Conservation (phyloP, 1,140 invertebrate species). For the Bactericera cockerelli region DNA sequence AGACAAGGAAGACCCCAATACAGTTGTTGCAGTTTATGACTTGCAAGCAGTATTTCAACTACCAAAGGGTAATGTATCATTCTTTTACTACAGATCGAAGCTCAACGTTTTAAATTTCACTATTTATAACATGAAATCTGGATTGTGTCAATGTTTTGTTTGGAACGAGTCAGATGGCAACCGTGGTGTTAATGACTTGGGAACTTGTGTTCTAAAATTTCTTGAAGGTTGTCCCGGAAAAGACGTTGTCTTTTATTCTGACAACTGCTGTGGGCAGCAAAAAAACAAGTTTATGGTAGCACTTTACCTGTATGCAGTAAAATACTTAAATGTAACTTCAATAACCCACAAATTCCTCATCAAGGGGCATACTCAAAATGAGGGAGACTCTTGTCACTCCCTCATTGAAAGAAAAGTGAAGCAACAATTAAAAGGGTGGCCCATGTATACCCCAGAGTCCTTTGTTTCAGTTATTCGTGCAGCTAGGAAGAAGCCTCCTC, state of each 20-base stretch:
- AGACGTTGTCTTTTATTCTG: constrained; percentile 13
- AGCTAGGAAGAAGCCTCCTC: constrained; percentile 12
- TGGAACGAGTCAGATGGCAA: too few relatives aligned
- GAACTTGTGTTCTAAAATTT: constrained; percentile 14
- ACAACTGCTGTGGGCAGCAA: constrained; percentile 12
- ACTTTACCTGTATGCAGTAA: constrained; percentile 23
- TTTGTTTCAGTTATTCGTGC: constrained; percentile 2
- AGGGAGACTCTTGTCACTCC: constrained; percentile 28
- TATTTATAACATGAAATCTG: too few relatives aligned
- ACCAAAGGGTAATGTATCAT: too few relatives aligned
- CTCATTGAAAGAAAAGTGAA: constrained; percentile 25
- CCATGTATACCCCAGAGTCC: constrained; percentile 24
- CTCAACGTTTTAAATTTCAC: too few relatives aligned
- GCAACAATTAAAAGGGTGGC: constrained; percentile 23
- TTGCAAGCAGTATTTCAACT: too few relatives aligned
- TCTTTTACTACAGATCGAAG: too few relatives aligned
- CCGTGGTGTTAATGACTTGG: too few relatives aligned
- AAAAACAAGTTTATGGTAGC: constrained; percentile 22
- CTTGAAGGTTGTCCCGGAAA: constrained; percentile 1
- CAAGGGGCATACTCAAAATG: constrained; percentile 30
- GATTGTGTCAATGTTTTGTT: too few relatives aligned
- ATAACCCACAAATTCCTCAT: constrained; percentile 31
- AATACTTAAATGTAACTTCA: constrained; percentile 20
- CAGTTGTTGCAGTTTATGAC: too few relatives aligned
- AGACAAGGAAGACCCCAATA: too few relatives aligned